Evolutionary conservation across 1,140 invertebrate species (phyloP).

Genomic region (Frieseomelitta varia): DNA sequence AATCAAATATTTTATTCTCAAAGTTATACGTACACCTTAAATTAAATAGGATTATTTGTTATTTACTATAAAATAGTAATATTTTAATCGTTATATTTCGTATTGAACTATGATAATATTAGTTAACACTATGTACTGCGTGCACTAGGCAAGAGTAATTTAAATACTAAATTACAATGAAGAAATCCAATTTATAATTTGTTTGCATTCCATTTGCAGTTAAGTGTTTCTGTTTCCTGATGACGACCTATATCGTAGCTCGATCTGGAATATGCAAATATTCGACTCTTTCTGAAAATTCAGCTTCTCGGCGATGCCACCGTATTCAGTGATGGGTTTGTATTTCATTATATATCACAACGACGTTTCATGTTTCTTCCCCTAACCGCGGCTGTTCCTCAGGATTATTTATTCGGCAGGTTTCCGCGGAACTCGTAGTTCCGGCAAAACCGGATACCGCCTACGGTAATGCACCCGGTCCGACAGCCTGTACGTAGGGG

Average conservation of each 20-base stretch:
- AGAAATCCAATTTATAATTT: not conserved
- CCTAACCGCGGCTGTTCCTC: conserved; percentile 66
- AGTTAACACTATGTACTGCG: not conserved
- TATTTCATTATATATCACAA: conserved; percentile 65
- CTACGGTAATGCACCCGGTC: conserved; percentile 77
- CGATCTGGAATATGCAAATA: not conserved
- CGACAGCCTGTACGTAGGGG: conserved; percentile 69
- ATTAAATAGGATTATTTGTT: too few relatives aligned
- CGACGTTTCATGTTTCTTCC: conserved; percentile 54
- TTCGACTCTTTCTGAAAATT: not conserved
- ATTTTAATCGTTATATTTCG: not conserved
- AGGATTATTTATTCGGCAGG: conserved; percentile 80
- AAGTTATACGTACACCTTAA: too few relatives aligned
- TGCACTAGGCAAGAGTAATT: not conserved
- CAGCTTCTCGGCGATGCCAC: not conserved
- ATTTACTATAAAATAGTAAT: too few relatives aligned
- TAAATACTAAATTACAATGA: not conserved
- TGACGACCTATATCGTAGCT: not conserved
- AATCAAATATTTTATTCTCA: too few relatives aligned
- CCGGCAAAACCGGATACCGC: conserved; percentile 77
- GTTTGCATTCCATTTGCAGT: not conserved
- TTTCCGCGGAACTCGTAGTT: conserved; percentile 76
- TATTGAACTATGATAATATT: not conserved
- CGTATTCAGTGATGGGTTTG: conserved; percentile 41
- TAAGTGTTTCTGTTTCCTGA: too few relatives aligned